A percentile compares a stretch with the other conserved stretches of the same genome.
Conservation (phyloP, 2,888 invertebrate species). For the Heliconius ethilla region DNA sequence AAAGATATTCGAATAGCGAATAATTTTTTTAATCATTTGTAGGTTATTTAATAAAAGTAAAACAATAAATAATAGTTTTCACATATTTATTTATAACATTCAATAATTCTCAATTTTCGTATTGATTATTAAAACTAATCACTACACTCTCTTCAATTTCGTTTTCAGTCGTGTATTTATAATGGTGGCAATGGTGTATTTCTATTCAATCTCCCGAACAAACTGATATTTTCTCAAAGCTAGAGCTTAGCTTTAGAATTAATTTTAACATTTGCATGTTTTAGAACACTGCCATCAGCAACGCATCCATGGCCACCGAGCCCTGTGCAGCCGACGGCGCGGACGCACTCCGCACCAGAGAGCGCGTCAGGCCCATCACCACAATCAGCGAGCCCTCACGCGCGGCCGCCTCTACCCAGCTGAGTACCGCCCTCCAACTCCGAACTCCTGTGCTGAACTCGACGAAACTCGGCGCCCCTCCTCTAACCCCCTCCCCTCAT, state of each 20-base stretch:
- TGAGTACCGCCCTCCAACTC: constrained; percentile 82
- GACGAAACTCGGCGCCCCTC: constrained; percentile 80
- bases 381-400: constrained; percentile 67
- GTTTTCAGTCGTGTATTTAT: background rate
- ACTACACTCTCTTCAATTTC: background rate
- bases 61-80: too few species aligned
- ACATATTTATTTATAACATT: too few species aligned
- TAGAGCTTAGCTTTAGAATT: background rate
- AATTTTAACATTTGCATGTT: constrained; percentile 47
- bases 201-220: too few species aligned
- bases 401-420: constrained; percentile 75
- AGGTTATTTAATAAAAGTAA: background rate
- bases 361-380: constrained; percentile 74
- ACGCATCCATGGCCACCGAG: constrained; percentile 92
- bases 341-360: constrained; percentile 88
- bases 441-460: constrained; percentile 82
- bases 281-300: constrained; percentile 82
- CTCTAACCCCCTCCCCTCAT: constrained; percentile 68
- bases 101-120: background rate
- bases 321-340: constrained; percentile 87
- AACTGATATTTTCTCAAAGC: too few species aligned
- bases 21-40: background rate
- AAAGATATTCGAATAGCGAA: background rate
- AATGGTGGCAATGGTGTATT: too few species aligned
- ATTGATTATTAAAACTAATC: background rate